These are phyloP conservation scores for Phyllostomus discolor DNA, from an alignment of 2,113 vertebrate species.

Conservation along the genomic window DNA sequence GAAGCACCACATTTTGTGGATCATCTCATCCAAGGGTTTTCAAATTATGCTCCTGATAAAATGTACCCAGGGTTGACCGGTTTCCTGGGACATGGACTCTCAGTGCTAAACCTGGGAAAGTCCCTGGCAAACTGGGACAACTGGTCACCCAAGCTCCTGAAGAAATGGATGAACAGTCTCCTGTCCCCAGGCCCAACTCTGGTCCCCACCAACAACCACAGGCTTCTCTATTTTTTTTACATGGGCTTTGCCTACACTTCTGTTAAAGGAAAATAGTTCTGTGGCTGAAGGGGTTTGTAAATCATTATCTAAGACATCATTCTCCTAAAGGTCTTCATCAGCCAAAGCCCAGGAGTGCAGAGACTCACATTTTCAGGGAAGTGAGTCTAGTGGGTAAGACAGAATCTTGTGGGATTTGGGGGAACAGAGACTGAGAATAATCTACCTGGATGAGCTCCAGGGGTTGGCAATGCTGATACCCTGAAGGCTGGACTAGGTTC, in stretches of 20 bases:
- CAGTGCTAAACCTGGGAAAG: background rate
- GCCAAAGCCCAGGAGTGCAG: background rate
- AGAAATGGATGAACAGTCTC: background rate
- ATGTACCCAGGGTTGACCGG: background rate
- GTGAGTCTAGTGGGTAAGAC: background rate
- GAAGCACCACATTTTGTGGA: background rate
- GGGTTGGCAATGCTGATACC: accelerated
- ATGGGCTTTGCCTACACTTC: background rate
- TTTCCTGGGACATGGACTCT: background rate
- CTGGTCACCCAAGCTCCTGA: background rate
- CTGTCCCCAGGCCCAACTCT: background rate
- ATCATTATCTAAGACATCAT: background rate
- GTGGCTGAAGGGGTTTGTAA: background rate
- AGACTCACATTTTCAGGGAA: background rate
- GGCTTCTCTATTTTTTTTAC: background rate
- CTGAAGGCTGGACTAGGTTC: background rate
- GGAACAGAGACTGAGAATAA: background rate
- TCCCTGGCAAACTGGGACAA: background rate
- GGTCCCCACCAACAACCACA: background rate
- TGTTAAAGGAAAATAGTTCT: background rate
- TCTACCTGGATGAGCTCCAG: background rate
- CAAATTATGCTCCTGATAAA: background rate
- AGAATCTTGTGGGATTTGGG: background rate
- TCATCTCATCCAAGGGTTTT: background rate
- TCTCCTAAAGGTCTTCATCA: background rate